Evolutionary conservation across 2,888 invertebrate species (phyloP).

Genomic region (Oscheius sp.): DNA sequence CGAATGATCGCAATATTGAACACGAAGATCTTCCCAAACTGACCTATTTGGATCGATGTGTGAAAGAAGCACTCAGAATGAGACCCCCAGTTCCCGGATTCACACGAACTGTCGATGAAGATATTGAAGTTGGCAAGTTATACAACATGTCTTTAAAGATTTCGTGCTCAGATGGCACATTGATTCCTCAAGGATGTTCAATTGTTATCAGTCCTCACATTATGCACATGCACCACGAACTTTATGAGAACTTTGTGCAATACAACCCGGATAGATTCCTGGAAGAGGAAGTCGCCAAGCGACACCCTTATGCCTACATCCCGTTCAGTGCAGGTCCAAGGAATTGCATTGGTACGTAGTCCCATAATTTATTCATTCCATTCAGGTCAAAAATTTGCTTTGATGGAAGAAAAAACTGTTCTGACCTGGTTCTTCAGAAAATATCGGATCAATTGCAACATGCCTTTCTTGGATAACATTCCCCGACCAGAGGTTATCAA

Average conservation of each 20-base stretch:
- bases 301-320: conserved; percentile 76
- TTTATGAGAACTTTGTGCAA: conserved; percentile 34
- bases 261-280: conserved; percentile 54
- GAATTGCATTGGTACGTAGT: conserved; percentile 75
- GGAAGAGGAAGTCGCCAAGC: conserved; percentile 52
- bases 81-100: conserved; percentile 63
- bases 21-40: conserved; percentile 66
- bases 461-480: conserved; percentile 54
- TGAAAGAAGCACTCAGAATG: conserved; percentile 62
- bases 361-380: neutral
- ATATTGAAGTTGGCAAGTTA: conserved; percentile 55
- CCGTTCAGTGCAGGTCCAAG: conserved; percentile 77
- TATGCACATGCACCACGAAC: conserved; percentile 50
- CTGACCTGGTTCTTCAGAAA: conserved; percentile 73
- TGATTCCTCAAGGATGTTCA: conserved; percentile 49
- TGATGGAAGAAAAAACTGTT: conserved; percentile 73
- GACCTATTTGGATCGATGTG: conserved; percentile 61
- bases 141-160: neutral
- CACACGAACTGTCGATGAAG: conserved; percentile 64
- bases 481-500: conserved; percentile 60
- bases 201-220: conserved; percentile 49
- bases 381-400: conserved; percentile 56
- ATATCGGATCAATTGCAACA: conserved; percentile 59
- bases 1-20: conserved; percentile 71
- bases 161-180: conserved; percentile 44